These are phyloP conservation scores for Drosophila santomea DNA, from an alignment of 1,140 invertebrate genomes.

Conservation along the genomic window DNA sequence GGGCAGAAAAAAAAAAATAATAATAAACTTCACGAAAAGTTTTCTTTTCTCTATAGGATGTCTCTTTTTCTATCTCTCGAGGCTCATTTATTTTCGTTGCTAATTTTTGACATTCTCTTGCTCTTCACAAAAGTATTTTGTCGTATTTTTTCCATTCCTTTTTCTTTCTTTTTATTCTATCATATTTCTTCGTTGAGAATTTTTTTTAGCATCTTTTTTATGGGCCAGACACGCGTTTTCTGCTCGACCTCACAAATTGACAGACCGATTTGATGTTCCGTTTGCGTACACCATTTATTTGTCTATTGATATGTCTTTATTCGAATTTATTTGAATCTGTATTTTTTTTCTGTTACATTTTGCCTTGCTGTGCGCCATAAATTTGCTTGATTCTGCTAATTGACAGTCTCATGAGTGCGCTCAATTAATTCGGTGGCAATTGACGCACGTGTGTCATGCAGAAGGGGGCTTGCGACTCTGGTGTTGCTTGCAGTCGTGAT, in stretches of 20 bases:
- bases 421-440: constrained; percentile 77
- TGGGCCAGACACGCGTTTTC: constrained; percentile 41
- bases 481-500: constrained; percentile 10
- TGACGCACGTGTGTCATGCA: constrained; percentile 62
- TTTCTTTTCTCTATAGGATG: constrained; percentile 51
- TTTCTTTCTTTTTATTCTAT: constrained; percentile 8
- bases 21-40: constrained; percentile 40
- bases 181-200: constrained; percentile 28
- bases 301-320: constrained; percentile 35
- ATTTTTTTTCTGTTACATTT: constrained; percentile 19
- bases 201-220: constrained; percentile 47
- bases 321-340: constrained; percentile 13
- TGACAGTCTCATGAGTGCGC: constrained; percentile 76
- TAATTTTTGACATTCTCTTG: constrained; percentile 74
- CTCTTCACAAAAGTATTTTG: constrained; percentile 33
- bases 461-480: constrained; percentile 5
- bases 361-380: constrained; percentile 52
- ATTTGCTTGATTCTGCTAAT: constrained; percentile 69
- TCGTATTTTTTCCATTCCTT: neutral
- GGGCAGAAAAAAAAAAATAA: constrained; percentile 25
- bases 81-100: constrained; percentile 78
- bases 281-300: neutral
- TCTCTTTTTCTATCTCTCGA: constrained; percentile 16
- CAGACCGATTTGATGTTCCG: constrained; percentile 40
- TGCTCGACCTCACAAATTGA: constrained; percentile 32